Base-by-base conservation (phyloP, 2,797 vertebrate species). In the Coluber constrictor region DNA sequence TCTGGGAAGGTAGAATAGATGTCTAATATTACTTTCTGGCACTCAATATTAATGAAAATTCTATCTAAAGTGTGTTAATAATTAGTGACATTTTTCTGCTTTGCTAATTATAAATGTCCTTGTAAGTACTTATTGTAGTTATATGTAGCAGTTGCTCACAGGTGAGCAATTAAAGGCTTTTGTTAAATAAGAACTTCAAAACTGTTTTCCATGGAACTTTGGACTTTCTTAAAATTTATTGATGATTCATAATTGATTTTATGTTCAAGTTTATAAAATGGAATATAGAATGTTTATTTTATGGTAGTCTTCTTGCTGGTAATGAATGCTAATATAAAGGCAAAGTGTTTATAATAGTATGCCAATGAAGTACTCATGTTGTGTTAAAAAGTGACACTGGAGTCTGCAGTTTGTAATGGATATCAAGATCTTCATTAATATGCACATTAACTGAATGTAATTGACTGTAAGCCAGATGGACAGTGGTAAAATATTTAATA, bases 401-500 rank as follows among this genome's bases (percentile, higher is more conserved):
- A 95, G 86, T 86, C 18, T 88, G 94, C 94, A 96, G 92, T 96
- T 94, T 88, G 94, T 94, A 95, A 86, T 95, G 91, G 95, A 74
- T 93, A 92, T 95, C 95, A 93, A 90, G 89, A 37, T 89, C 93
- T 95, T 96, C 95, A 91, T 97, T 96, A 97, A 94, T 92, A 95
- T 95, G 91, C 95, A 94, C 92, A 93, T 97, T 96, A 95, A 63
- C 13, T 37, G 95, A 96, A 92, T 90, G 92, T 96, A 95, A 96
- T 96, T 97, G 97, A 94, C 93, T 87, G 83, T 94, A 91, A 93
- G 95, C 96, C 96, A 96, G 95, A 94, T 97, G 97, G 96, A 94
- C 94, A 54, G 94, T 92, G 87, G 91, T 93, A 88, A 92, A 96
- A 94, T 93, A 66, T 92, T 95, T 92, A 32, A 92, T 94, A 94